Evolutionary conservation across 2,113 vertebrate species (phyloP).

Genomic region (Nothocercus nigrocapillus): DNA sequence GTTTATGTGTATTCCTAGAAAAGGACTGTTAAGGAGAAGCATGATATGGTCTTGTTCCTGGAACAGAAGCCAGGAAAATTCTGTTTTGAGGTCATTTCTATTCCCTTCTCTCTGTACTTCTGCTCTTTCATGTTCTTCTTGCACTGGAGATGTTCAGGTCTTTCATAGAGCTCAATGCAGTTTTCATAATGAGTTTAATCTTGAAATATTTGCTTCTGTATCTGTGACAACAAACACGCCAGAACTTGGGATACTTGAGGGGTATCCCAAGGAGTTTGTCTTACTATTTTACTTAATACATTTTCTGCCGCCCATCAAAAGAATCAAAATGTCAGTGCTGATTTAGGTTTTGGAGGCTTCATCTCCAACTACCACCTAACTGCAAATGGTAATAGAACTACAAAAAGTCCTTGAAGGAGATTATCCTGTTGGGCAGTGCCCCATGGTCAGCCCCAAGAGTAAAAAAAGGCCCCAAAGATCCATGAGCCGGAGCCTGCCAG

Average conservation of each 20-base stretch:
- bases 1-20: background rate
- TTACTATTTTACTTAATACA: background rate
- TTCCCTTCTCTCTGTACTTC: background rate
- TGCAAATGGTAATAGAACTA: background rate
- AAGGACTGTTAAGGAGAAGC: background rate
- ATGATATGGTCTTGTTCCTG: background rate
- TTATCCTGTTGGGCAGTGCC: background rate
- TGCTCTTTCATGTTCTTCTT: background rate
- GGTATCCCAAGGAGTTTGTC: background rate
- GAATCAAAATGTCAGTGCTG: background rate
- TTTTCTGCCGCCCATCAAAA: background rate
- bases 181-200: background rate
- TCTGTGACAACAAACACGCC: background rate
- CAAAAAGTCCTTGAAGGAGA: background rate
- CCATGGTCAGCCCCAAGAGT: background rate
- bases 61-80: background rate
- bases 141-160: background rate
- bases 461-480: background rate
- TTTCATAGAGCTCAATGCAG: background rate
- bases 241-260: background rate
- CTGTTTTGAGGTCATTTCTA: background rate
- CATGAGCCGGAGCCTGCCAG: accelerated
- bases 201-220: background rate
- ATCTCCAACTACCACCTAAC: background rate
- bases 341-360: background rate